Percentiles rank a stretch among this genome's conserved stretches.
These are phyloP conservation scores for Pseudoips prasinana DNA, from an alignment of 2,888 invertebrate genomes.

Conservation along the genomic window DNA sequence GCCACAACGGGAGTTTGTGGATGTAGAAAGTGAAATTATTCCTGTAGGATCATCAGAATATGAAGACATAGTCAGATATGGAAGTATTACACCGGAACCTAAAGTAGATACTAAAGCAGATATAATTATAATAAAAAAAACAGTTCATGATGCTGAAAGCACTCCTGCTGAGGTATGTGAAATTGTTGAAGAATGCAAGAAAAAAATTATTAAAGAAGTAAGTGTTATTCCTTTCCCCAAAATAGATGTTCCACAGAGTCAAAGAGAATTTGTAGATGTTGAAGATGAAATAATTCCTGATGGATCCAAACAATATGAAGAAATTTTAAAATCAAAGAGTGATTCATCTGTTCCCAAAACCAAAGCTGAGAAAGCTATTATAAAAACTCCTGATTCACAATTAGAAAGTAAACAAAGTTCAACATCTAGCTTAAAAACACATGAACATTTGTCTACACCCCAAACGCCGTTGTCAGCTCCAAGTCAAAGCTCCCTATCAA, in stretches of 20 bases:
- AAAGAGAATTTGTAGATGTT: constrained; percentile 76
- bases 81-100: constrained; percentile 63
- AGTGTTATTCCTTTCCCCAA: constrained; percentile 74
- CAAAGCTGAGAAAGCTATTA: constrained; percentile 63
- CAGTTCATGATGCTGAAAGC: constrained; percentile 43
- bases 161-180: constrained; percentile 30
- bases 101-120: constrained; percentile 47
- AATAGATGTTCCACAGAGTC: constrained; percentile 67
- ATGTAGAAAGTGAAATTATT: constrained; percentile 74
- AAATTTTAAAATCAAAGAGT: constrained; percentile 74
- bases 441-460: constrained; percentile 77
- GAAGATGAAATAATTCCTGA: constrained; percentile 69
- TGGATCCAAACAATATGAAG: constrained; percentile 72
- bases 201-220: constrained; percentile 57
- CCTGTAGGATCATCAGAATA: constrained; percentile 70
- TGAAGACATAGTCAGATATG: constrained; percentile 62
- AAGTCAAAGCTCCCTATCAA: constrained; percentile 84
- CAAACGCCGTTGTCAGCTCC: constrained; percentile 84
- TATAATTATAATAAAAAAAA: constrained; percentile 46
- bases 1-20: constrained; percentile 68
- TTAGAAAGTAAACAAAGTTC: constrained; percentile 82
- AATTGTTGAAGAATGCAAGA: constrained; percentile 57
- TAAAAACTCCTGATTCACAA: constrained; percentile 65
- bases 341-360: constrained; percentile 78
- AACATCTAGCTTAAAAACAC: constrained; percentile 80